Evolutionary conservation across 2,888 invertebrate species (phyloP).

Genomic region (Meganola albula): DNA sequence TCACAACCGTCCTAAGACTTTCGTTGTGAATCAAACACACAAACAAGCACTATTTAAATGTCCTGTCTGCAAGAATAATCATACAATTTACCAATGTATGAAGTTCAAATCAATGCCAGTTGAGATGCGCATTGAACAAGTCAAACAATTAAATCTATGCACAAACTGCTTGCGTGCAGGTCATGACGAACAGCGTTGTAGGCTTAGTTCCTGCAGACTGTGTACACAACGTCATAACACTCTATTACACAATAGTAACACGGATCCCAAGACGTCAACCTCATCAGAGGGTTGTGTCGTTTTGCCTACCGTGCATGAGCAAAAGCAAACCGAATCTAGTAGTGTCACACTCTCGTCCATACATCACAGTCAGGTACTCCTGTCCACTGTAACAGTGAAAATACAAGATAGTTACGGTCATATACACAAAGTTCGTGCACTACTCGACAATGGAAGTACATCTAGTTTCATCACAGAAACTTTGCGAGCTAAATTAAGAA

Average conservation of each 20-base stretch:
- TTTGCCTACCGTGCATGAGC: constrained; percentile 10
- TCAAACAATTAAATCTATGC: background rate
- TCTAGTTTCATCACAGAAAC: constrained; percentile 8
- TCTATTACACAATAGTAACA: constrained; percentile 1
- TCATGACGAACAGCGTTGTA: background rate
- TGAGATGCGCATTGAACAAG: background rate
- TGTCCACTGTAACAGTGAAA: constrained; percentile 10
- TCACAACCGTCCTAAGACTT: background rate
- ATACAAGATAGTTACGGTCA: constrained; percentile 3
- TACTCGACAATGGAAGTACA: constrained; percentile 10
- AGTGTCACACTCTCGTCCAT: constrained; percentile 7
- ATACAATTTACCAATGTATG: background rate
- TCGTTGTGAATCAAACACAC: background rate
- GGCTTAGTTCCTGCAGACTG: background rate
- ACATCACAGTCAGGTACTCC: constrained; percentile 5
- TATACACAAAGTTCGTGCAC: background rate
- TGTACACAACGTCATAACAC: too few relatives aligned
- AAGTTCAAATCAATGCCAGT: background rate
- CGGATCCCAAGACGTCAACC: constrained; percentile 4
- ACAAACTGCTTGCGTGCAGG: background rate
- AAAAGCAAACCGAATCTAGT: constrained; percentile 10
- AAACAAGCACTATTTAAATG: background rate
- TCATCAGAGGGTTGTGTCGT: constrained; percentile 8
- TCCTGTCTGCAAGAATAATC: background rate
- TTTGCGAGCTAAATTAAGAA: constrained; percentile 1